phyloP scores from a whole-genome alignment of 2,797 vertebrate genomes.

The Odontamblyopus rebecca region DNA sequence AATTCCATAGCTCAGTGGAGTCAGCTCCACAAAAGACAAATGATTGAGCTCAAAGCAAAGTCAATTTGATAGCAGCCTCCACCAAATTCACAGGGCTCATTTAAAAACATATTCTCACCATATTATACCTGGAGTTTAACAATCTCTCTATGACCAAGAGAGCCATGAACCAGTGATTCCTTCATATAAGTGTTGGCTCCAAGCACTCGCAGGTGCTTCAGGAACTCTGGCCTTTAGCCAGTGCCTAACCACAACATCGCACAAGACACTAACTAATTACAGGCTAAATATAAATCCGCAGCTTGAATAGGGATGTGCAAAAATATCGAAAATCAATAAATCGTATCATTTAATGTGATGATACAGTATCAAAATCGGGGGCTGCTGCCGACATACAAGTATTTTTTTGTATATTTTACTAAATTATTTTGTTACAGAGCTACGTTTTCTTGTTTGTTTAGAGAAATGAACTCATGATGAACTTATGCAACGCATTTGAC shows the following conservation, averaged over 20 bases:
- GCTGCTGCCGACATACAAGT: too few relatives aligned
- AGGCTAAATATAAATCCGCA: not conserved
- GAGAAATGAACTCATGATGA: too few relatives aligned
- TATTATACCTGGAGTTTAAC: not conserved
- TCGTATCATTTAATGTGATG: too few relatives aligned
- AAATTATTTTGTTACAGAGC: too few relatives aligned
- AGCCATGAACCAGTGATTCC: constrained; percentile 4
- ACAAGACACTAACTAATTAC: not conserved
- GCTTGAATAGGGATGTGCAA: not conserved
- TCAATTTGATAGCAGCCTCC: not conserved
- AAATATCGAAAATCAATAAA: too few relatives aligned
- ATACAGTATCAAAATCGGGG: too few relatives aligned
- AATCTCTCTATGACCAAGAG: not conserved
- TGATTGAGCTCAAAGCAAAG: not conserved
- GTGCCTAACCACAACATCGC: not conserved
- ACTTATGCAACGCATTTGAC: too few relatives aligned
- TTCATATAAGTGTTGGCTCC: not conserved
- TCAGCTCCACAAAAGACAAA: not conserved
- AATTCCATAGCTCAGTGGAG: not conserved
- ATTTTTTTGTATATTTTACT: too few relatives aligned
- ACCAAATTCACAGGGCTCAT: not conserved
- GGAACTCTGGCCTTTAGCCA: not conserved
- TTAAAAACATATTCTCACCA: not conserved
- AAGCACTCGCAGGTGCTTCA: not conserved
- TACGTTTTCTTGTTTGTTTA: too few relatives aligned